Conservation (phyloP, 2,797 vertebrate genomes). For the Melanogrammus aeglefinus region DNA sequence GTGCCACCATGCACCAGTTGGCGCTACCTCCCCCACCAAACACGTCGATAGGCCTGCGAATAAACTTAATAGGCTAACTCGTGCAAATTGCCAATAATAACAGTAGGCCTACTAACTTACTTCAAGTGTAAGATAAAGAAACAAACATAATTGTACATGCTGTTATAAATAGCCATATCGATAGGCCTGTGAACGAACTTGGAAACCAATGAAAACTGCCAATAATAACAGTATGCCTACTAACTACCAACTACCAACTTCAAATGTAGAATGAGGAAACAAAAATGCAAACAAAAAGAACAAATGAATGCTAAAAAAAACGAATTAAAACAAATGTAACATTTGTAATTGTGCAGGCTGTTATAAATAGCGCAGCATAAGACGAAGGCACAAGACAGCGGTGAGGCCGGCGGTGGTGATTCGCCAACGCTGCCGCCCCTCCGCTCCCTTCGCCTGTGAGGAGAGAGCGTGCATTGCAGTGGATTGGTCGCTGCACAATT, state of each 20-base stretch:
- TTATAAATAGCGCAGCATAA: background rate
- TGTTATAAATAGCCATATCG: background rate
- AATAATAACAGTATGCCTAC: background rate
- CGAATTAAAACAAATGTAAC: no score
- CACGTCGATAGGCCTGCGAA: background rate
- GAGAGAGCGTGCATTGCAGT: constrained; percentile 9
- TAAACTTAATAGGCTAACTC: no score
- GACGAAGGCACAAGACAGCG: background rate
- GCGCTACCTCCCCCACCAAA: background rate
- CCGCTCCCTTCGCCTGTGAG: background rate
- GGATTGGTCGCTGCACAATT: constrained; percentile 42
- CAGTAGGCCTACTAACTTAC: no score
- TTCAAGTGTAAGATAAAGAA: no score
- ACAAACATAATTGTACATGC: no score
- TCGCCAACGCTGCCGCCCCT: background rate
- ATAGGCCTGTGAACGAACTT: no score
- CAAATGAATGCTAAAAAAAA: no score
- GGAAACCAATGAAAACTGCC: background rate
- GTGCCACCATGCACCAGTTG: background rate
- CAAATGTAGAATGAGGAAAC: no score
- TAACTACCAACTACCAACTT: no score
- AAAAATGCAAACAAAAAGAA: no score
- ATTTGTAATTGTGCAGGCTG: no score
- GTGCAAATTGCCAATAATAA: no score
- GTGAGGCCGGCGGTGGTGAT: background rate